Base-by-base conservation (phyloP, 2,888 invertebrate genomes). In the Nomada fabriciana region DNA sequence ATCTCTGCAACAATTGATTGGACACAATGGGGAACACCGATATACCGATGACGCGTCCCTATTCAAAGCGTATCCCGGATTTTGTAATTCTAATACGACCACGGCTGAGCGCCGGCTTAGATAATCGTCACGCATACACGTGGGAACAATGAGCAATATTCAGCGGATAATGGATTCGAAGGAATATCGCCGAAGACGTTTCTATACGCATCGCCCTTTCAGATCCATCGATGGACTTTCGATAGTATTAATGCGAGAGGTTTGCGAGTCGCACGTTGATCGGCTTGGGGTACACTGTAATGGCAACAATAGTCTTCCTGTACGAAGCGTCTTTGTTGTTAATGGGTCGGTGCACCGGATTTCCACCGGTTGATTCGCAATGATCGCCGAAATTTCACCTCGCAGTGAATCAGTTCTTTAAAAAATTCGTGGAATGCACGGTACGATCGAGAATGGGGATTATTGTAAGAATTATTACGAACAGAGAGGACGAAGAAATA, bases 321-420 rank as follows among this genome's bases (percentile, higher is more conserved):
- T 64, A 57, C 43, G 55, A 23, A 20, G 20, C 57, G n/a, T n/a
- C 29, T 50, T 75, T 53, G 69, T 18, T 57, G n/a, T 80, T 69
- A 61, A 77, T 68, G 47, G 63, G 57, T 61, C 57, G 76, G 65
- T 60, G 64, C 25, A 74, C 81, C 81, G 81, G 84, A 85, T 85
- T 79, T 75, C 77, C 84, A 76, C 78, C 61, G 76, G 75, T 67
- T 79, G 78, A 71, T 60, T 74, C 74, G 81, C 74, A 79, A 76
- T 64, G 76, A 76, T 67, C 77, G 72, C 63, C 57, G 68, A 80
- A 80, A 84, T 84, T 70, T 29, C 74, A 61, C 71, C 83, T 23
- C 50, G 29, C 61, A 43, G 29, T 53, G 18, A 10, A 47, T 42
- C 50, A 61, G 60, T 57, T 52, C 29, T 43, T 63, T 20, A 29